Evolutionary conservation across 2,113 vertebrate genomes (phyloP), one percentile per base, ranked within the genome.

Genomic region (Clarias macrocephalus): DNA sequence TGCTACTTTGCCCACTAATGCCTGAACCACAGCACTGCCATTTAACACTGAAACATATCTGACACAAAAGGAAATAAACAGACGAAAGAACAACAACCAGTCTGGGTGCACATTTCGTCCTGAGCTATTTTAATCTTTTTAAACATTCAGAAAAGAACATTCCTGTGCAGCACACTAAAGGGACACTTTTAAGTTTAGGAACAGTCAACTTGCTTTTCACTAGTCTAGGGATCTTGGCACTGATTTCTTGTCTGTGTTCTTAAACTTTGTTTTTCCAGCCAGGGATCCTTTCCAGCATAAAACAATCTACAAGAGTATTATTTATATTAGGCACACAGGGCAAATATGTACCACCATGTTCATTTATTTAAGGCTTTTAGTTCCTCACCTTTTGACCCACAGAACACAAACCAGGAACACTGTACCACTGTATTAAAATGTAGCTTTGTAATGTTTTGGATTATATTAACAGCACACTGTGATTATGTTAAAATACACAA

Each of bases 11-110:
- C 77, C 33, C 75, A 76, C 77, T 82, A 86, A 63, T 81, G 76
- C 59, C 1, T 72, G 70, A 86, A 56, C 77, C 83, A 75, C 76
- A 73, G 73, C 16, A 73, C 42, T 80, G 25, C 25, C n/a, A 68
- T 84, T 85, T 56, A 73, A 52, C 82, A 87, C 79, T n/a, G 12
- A 62, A 88, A 90, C 72, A 76, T 76, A 80, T 68, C 84, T 21
- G 76, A 83, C 86, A 85, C 18, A 60, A 82, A 88, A 90, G 65
- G 19, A 83, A 87, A 84, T 59, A 81, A 87, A 85, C 54, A 70
- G 16, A 23, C 1, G 52, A 65, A 86, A 87, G 70, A 72, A 80
- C 79, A 85, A 80, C 70, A 79, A 65, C 59, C 77, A 72, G 66
- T 65, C 73, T 72, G 68, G 30, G 25, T 65, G 37, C 56, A 77